Evolutionary conservation across 2,797 vertebrate genomes (phyloP).

Genomic region (Pangasius macronema): DNA sequence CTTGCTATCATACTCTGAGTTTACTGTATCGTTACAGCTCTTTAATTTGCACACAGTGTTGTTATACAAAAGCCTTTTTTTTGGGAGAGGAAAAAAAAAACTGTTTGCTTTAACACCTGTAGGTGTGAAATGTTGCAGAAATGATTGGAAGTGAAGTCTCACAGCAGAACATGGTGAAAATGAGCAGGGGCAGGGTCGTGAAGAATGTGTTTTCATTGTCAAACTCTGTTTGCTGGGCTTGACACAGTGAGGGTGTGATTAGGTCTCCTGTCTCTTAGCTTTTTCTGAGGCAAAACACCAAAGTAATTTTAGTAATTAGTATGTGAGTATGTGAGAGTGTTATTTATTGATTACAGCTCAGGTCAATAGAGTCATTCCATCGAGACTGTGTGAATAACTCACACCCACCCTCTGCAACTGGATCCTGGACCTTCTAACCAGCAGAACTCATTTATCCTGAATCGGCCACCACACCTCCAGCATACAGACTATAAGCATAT

Average conservation of each 20-base stretch:
- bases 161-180: conserved; percentile 1
- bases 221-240: neutral
- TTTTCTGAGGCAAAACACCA: neutral
- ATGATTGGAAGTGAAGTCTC: conserved; percentile 9
- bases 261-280: neutral
- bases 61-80: neutral
- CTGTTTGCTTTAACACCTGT: neutral
- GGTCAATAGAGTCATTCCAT: neutral
- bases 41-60: neutral
- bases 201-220: neutral
- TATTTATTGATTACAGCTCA: neutral
- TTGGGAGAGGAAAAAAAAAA: neutral
- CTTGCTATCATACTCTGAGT: neutral
- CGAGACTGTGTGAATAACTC: neutral
- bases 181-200: neutral
- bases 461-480: neutral
- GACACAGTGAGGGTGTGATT: neutral
- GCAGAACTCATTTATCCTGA: neutral
- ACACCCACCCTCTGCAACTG: neutral
- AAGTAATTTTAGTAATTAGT: neutral
- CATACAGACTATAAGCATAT: neutral
- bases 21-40: no score
- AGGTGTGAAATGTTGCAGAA: neutral
- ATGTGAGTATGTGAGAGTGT: neutral
- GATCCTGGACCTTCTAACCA: neutral